These are phyloP conservation scores for Pristionchus arcanus DNA, from an alignment of 2,888 invertebrate genomes.

Conservation along the genomic window DNA sequence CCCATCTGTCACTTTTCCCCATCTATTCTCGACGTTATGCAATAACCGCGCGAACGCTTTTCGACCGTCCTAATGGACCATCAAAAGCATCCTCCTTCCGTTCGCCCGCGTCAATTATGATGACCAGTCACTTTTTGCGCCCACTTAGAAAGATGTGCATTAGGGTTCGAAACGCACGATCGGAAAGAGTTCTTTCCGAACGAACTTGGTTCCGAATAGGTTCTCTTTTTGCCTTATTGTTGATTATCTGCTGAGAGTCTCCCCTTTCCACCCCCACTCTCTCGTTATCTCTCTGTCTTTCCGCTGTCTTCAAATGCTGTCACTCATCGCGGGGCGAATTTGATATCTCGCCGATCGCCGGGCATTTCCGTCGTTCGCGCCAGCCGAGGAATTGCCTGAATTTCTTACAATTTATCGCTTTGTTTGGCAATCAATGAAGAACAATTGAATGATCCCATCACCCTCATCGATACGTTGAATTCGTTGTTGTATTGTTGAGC, in stretches of 20 bases:
- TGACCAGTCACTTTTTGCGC: slow-evolving; percentile 39
- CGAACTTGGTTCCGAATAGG: not conserved
- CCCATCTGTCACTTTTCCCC: not conserved
- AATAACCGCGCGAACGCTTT: slow-evolving; percentile 8
- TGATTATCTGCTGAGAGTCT: not conserved
- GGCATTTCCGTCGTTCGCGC: slow-evolving; percentile 15
- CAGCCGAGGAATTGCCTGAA: not conserved
- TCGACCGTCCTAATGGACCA: slow-evolving; percentile 26
- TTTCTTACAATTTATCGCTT: not conserved
- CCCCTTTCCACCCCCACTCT: not conserved
- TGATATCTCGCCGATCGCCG: not conserved
- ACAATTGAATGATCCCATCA: not conserved
- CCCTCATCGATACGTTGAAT: not conserved
- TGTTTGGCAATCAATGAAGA: not conserved
- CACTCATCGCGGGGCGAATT: not conserved
- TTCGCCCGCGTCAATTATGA: slow-evolving; percentile 39
- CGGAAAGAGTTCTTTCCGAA: not conserved
- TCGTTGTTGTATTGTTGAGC: not conserved
- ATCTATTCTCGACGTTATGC: slow-evolving; percentile 24
- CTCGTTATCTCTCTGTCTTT: slow-evolving; percentile 22
- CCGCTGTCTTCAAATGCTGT: not conserved
- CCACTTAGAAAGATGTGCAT: not conserved
- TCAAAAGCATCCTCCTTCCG: slow-evolving; percentile 28
- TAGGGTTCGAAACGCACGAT: not conserved
- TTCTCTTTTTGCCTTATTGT: not conserved